phyloP scores from a whole-genome alignment of 2,888 invertebrate species.

The Sphecodes monilicornis region DNA sequence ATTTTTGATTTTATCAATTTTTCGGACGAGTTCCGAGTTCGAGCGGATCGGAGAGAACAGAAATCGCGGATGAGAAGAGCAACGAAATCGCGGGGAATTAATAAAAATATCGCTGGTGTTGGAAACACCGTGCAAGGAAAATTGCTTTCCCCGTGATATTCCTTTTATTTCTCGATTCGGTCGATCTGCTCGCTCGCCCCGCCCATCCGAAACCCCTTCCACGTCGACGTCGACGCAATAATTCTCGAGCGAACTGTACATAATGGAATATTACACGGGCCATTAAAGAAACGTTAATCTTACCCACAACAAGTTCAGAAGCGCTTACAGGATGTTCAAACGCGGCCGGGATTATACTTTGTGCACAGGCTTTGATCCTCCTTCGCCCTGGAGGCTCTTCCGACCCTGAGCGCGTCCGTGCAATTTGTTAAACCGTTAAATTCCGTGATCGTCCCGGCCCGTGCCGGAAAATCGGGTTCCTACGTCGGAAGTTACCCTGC shows the following conservation, averaged over 20 bases:
- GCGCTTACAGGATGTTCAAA: constrained; percentile 75
- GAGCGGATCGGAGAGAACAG: neutral
- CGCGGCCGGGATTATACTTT: constrained; percentile 79
- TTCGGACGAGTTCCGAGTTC: neutral
- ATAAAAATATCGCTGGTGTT: constrained; percentile 22
- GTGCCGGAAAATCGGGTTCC: constrained; percentile 34
- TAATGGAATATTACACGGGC: constrained; percentile 84
- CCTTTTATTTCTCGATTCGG: constrained; percentile 51
- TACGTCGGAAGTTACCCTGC: constrained; percentile 13
- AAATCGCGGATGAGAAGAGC: neutral
- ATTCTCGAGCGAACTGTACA: constrained; percentile 73
- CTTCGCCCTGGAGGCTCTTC: constrained; percentile 69
- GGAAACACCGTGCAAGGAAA: constrained; percentile 12
- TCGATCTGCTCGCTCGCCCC: constrained; percentile 38
- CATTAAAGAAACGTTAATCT: constrained; percentile 84
- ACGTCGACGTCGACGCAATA: constrained; percentile 67
- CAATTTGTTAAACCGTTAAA: constrained; percentile 82
- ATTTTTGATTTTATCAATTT: neutral
- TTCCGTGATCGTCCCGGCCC: constrained; percentile 68
- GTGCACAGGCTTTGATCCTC: constrained; percentile 79
- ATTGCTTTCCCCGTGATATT: constrained; percentile 4
- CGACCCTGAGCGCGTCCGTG: constrained; percentile 61
- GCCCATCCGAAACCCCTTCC: constrained; percentile 2
- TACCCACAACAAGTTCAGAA: constrained; percentile 82
- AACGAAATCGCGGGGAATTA: neutral